Evolutionary conservation across 2,797 vertebrate genomes (phyloP), one percentile per base, ranked within the genome.

Genomic region (Scarus forsteni): DNA sequence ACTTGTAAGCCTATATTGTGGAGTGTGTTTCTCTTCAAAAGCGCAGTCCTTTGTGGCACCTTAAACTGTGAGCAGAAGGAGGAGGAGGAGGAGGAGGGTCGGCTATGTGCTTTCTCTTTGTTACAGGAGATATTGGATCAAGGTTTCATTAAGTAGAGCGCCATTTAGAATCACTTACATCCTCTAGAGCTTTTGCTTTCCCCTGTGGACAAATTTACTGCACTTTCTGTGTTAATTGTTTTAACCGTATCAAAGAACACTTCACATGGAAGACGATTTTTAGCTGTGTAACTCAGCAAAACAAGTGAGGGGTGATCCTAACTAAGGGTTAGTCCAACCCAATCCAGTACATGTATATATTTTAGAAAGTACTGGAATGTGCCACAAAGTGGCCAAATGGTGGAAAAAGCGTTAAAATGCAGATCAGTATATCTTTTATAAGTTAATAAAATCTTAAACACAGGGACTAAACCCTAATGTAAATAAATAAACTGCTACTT

Each of bases 1-100:
- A 92, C 92, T 86, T 85, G 88, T 88, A 80, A 93, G 87, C 82
- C 80, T 86, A 75, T 89, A 89, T 89, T 85, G 83, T 87, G 89
- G 87, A 27, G 80, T 87, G 85, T 81, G 80, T 86, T 88, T 91
- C 86, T 88, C 71, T 88, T 87, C 76, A 66, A 75, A 64, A 87
- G 72, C 54, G 4, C 2, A 40, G 83, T 92, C 91, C 91, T 93
- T 73, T 86, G 92, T 91, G 89, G 85, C 85, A 80, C 77, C 84
- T 85, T 80, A 88, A 91, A 81, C 72, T 70, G 80, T 44, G 63
- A 43, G 55, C 44, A 42, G 46, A 10, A 16, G 46, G 46, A 45
- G 58, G 75, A 56, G 66, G 53, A 62, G 43, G 70, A 73, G 67
- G 80, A 66, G 73, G 69, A 60, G 78, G 53, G 59, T 5, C n/a